Base-by-base conservation (phyloP, 1,140 invertebrate species). In the Bathynomus jamesi region DNA sequence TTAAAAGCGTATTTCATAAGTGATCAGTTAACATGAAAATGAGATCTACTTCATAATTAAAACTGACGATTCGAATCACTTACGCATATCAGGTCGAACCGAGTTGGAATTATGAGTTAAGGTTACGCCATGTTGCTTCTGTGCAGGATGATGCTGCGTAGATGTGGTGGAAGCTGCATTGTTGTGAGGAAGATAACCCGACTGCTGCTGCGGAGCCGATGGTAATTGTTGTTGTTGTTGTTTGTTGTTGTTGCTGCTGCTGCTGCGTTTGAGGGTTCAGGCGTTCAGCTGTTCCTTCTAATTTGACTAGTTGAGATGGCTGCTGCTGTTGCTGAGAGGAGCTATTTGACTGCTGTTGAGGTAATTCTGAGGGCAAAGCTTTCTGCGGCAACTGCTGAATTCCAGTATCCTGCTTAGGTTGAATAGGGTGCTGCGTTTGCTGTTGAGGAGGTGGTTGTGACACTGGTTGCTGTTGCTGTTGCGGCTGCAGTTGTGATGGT, bases 371-470 rank as follows among this genome's bases (percentile, higher is more conserved):
- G 28, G 76, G 60, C 32, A 13, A 17, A 28, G 27, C 61, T 78
- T 80, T 80, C 76, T 82, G 79, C 79, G 72, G 27, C 31, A 67
- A 29, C 10, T 63, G 61, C 27, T 63, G 61, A 25, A 11, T 24
- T 8, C 27, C 21, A 63, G 61, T 1, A 24, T 63, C 21, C 24
- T 17, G 61, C 21, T 28, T 63, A 24, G 61, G 27, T 24, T 24
- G 61, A 63, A 70, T 40, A 65, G 73, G 2, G 69, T 10, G 2
- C 61, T 63, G 61, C 11, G n/a, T 63, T 63, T 63, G 61, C 27
- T 63, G 61, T 24, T 63, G 61, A 3, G n/a, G 61, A 24, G n/a
- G 21, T 11, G 21, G 24, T 63, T 63, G 61, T 63, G n/a, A 11
- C 27, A 24, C n/a, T 11, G 11, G 46, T 27, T 61, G 69, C 40